Percentiles rank a stretch among this genome's conserved stretches.
These are phyloP conservation scores for Battus philenor DNA, from an alignment of 1,140 invertebrate species.

Conservation along the genomic window DNA sequence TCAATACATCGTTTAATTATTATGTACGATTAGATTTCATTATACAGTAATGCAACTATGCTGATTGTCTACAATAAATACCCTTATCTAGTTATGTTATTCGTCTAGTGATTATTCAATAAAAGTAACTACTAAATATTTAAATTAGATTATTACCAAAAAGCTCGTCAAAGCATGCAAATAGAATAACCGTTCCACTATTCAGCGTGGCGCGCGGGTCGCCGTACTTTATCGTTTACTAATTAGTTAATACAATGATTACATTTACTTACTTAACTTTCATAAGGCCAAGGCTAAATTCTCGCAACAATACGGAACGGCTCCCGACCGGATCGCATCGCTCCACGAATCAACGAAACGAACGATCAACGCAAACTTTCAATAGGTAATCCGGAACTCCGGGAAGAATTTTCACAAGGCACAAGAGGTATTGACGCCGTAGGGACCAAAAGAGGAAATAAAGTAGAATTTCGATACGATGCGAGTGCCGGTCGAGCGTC, in stretches of 20 bases:
- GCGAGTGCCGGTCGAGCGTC: conserved; percentile 27
- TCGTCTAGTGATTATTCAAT: conserved; percentile 71
- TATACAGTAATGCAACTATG: conserved; percentile 68
- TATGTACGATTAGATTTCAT: conserved; percentile 68
- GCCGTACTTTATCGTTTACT: conserved; percentile 44
- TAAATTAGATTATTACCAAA: conserved; percentile 74
- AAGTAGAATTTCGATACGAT: conserved; percentile 23
- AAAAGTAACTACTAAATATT: conserved; percentile 71
- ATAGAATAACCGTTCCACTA: conserved; percentile 71
- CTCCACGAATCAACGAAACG: conserved; percentile 18
- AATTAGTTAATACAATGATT: conserved; percentile 65
- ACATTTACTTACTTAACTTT: conserved; percentile 70
- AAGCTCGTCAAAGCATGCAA: conserved; percentile 76
- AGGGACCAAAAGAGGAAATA: conserved; percentile 17
- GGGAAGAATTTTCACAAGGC: conserved; percentile 56
- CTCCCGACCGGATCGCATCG: conserved; percentile 52
- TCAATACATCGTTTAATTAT: conserved; percentile 67
- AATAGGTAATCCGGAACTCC: conserved; percentile 27
- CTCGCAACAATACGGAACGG: conserved; percentile 69
- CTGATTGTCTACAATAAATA: conserved; percentile 72
- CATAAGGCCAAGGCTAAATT: conserved; percentile 76
- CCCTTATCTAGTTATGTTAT: conserved; percentile 71
- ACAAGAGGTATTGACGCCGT: conserved; percentile 53
- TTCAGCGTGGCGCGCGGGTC: conserved; percentile 58
- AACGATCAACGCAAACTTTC: conserved; percentile 12